A percentile compares a stretch with the other conserved stretches of the same genome.
Evolutionary conservation across 2,797 vertebrate species (phyloP).

Genomic region (Remorina albescens): DNA sequence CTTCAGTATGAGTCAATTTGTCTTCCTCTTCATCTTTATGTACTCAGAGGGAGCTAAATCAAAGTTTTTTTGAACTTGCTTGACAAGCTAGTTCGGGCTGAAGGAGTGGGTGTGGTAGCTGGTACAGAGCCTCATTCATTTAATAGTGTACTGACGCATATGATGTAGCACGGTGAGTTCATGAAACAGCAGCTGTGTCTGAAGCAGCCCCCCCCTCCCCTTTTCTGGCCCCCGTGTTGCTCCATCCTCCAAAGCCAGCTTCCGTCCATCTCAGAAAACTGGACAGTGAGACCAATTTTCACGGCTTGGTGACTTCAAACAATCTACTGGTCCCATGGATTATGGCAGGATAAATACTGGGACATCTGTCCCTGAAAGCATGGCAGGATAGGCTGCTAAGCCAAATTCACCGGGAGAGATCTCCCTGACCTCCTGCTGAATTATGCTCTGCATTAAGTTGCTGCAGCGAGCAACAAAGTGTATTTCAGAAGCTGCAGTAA

Average conservation of each 20-base stretch:
- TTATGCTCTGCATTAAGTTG: not conserved
- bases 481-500: conserved; percentile 19
- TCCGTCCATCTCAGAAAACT: conserved; percentile 13
- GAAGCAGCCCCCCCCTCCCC: conserved; percentile 1
- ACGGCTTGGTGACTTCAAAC: conserved; percentile 50
- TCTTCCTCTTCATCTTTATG: not conserved
- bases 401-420: conserved; percentile 26
- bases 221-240: not conserved
- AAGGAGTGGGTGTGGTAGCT: conserved; percentile 71
- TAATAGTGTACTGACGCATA: conserved; percentile 2
- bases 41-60: not conserved
- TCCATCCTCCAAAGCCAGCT: conserved; percentile 22
- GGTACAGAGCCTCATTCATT: conserved; percentile 54
- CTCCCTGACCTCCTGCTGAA: not conserved
- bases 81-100: conserved; percentile 12
- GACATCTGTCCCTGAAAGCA: conserved; percentile 61
- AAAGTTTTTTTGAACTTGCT: conserved; percentile 44
- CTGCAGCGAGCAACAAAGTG: not conserved
- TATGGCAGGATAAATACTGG: conserved; percentile 57
- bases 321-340: conserved; percentile 59
- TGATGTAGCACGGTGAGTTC: conserved; percentile 9
- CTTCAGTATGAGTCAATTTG: not conserved
- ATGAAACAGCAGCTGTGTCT: conserved; percentile 21
- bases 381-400: conserved; percentile 25
- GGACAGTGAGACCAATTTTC: conserved; percentile 46